phyloP scores from a whole-genome alignment of 2,797 vertebrate genomes.

The Glossophaga mutica region DNA sequence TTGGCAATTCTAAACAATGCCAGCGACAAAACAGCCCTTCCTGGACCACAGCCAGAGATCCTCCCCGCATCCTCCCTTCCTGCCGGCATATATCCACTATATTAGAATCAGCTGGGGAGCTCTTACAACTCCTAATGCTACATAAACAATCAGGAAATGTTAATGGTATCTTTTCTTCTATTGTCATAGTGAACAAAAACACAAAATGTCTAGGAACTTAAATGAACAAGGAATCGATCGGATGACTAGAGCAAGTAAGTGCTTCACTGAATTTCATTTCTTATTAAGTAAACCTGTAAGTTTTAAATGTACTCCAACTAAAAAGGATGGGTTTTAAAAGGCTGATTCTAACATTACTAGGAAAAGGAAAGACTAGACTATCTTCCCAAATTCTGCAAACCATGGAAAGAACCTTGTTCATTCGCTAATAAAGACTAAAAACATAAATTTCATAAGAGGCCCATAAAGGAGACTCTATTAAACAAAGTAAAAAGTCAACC shows the following conservation, averaged over 20 bases:
- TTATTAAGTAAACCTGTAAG: neutral
- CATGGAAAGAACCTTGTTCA: neutral
- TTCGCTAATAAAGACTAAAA: neutral
- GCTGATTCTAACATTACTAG: neutral
- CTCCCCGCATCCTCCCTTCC: neutral
- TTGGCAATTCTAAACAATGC: neutral
- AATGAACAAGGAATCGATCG: neutral
- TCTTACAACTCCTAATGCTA: neutral
- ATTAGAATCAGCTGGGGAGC: neutral
- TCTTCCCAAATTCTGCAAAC: neutral
- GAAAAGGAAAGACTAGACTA: neutral
- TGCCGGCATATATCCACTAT: neutral
- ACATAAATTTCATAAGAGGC: neutral
- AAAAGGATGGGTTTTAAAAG: neutral
- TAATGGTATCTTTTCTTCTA: neutral
- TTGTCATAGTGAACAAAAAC: neutral
- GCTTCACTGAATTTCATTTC: neutral
- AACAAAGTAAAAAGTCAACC: conserved; percentile 11
- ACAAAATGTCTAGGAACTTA: neutral
- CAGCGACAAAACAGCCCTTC: neutral
- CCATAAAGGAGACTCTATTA: neutral
- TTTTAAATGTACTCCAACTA: neutral
- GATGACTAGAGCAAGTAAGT: neutral
- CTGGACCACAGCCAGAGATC: neutral
- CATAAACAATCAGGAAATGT: neutral